Evolutionary conservation across 23 tunicate genomes (phyloP).

Genomic region (Ciona savignyi): DNA sequence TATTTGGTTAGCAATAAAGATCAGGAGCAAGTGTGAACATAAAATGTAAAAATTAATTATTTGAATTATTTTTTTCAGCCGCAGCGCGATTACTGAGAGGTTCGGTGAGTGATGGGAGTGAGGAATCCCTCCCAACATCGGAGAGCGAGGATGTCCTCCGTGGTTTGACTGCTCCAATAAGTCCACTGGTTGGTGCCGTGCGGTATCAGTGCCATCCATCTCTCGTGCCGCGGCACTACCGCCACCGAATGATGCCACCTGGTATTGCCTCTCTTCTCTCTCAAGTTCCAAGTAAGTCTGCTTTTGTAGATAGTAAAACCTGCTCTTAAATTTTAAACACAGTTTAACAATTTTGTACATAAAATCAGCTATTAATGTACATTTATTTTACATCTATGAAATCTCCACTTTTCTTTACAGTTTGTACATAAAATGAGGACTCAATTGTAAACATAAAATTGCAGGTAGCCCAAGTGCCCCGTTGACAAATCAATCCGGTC

Average conservation of each 20-base stretch:
- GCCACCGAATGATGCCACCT: constrained; percentile 51
- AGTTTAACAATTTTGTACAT: too few species aligned
- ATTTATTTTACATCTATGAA: too few species aligned
- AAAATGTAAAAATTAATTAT: too few species aligned
- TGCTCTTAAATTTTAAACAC: neutral
- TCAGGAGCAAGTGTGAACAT: too few species aligned
- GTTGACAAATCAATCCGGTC: constrained; percentile 1
- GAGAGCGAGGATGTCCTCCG: constrained; percentile 72
- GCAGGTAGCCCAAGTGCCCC: constrained; percentile 55
- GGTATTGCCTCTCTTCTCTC: constrained; percentile 18
- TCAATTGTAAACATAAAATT: neutral
- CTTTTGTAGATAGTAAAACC: too few species aligned
- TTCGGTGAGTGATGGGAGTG: constrained; percentile 96
- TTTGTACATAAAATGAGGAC: too few species aligned
- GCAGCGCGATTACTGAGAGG: constrained; percentile 70
- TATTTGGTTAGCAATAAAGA: too few species aligned
- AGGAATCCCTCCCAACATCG: constrained; percentile 73
- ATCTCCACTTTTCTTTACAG: too few species aligned
- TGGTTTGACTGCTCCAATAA: constrained; percentile 63
- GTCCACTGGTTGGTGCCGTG: constrained; percentile 74
- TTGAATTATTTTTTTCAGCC: constrained; percentile 16
- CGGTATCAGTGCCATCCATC: constrained; percentile 81
- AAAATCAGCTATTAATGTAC: too few species aligned
- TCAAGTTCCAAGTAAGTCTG: constrained; percentile 42
- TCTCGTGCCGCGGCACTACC: constrained; percentile 59